Conservation (phyloP, 2,888 invertebrate genomes). For the Clanis bilineata region DNA sequence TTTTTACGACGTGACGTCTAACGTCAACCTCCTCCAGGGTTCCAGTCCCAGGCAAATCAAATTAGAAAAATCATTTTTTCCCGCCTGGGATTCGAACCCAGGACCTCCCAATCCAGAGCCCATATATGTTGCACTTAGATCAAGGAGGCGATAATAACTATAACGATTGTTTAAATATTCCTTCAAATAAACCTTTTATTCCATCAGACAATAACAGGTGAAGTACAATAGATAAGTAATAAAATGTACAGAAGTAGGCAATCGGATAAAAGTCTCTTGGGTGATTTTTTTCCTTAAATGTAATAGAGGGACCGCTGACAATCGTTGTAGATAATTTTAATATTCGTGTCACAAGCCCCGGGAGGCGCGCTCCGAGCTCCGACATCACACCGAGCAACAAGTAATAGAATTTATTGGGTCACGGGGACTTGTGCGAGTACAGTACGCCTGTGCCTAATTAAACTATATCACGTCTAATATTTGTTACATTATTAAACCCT, state of each 20-base stretch:
- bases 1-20: too few species aligned
- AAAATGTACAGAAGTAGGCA: conserved; percentile 55
- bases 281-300: conserved; percentile 60
- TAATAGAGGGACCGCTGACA: conserved; percentile 56
- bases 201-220: conserved; percentile 4
- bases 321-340: conserved; percentile 68
- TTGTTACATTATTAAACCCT: too few species aligned
- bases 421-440: conserved; percentile 20
- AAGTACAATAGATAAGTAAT: conserved; percentile 42
- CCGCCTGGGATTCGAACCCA: too few species aligned
- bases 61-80: too few species aligned
- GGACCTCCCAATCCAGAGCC: too few species aligned
- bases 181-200: background rate
- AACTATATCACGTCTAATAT: background rate
- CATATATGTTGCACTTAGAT: too few species aligned
- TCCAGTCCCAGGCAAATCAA: too few species aligned
- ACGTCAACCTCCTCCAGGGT: too few species aligned
- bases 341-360: conserved; percentile 63
- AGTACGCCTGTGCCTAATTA: background rate
- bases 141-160: too few species aligned
- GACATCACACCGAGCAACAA: conserved; percentile 46
- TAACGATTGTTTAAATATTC: background rate
- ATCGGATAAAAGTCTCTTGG: conserved; percentile 69
- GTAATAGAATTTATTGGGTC: conserved; percentile 45
- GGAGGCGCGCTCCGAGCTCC: conserved; percentile 54